A percentile compares a stretch with the other conserved stretches of the same genome.
Conservation (phyloP, 2,888 invertebrate species). For the Erebia epiphron region DNA sequence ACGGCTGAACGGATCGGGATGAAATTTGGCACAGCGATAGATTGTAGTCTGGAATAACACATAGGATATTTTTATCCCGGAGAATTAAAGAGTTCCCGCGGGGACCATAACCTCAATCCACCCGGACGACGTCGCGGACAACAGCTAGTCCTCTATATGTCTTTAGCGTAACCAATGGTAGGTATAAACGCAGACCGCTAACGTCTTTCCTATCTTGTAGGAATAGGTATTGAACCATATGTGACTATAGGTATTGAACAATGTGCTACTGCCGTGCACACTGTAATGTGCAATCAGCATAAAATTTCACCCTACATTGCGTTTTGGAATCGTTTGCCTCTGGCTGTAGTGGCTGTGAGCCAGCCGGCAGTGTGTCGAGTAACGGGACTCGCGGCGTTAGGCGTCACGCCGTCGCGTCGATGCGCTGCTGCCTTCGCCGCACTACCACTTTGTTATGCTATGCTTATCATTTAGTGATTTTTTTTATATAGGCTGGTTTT, state of each 20-base stretch:
- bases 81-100: no score
- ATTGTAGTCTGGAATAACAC: no score
- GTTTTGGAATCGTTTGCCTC: slow-evolving; percentile 5
- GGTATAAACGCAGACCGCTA: no score
- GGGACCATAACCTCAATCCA: no score
- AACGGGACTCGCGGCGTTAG: slow-evolving; percentile 56
- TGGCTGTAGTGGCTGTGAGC: slow-evolving; percentile 25
- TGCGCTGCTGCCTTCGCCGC: slow-evolving; percentile 39
- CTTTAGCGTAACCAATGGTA: no score
- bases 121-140: no score
- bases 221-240: not conserved
- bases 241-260: not conserved
- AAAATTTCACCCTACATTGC: slow-evolving; percentile 5
- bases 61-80: no score
- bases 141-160: no score
- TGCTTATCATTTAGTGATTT: not conserved
- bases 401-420: slow-evolving; percentile 51
- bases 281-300: not conserved
- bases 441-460: not conserved
- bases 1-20: no score
- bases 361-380: slow-evolving; percentile 62
- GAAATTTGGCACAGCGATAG: no score
- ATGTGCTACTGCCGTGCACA: not conserved
- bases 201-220: no score
- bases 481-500: no score